These are phyloP conservation scores for Thaumetopoea pityocampa DNA, from an alignment of 1,140 invertebrate species.

Conservation along the genomic window DNA sequence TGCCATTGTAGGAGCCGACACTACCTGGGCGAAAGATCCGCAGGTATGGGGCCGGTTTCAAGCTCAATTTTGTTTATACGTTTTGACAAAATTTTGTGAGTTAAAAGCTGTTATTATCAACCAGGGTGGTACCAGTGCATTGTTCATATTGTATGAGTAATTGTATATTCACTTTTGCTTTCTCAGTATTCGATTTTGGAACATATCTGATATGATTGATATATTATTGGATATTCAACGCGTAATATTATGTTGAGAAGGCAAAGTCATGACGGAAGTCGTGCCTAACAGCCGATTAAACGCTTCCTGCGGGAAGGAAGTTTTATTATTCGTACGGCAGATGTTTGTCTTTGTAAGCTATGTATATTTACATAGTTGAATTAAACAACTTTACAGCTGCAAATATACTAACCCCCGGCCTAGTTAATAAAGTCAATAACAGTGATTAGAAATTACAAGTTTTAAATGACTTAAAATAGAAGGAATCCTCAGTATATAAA, in stretches of 20 bases:
- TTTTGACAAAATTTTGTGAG: conserved; percentile 53
- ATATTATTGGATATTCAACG: conserved; percentile 12
- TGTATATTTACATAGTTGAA: background rate
- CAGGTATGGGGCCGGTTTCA: conserved; percentile 33
- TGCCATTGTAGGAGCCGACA: conserved; percentile 55
- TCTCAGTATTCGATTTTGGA: conserved; percentile 9
- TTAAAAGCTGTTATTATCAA: conserved; percentile 46
- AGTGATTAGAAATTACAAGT: no score
- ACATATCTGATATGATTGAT: background rate
- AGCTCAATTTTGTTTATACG: conserved; percentile 48
- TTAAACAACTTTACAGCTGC: conserved; percentile 9
- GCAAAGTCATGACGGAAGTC: conserved; percentile 26
- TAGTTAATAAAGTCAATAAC: no score
- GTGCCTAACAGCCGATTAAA: conserved; percentile 18
- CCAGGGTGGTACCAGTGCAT: conserved; percentile 34
- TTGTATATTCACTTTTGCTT: conserved; percentile 21
- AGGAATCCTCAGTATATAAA: no score
- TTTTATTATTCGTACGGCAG: conserved; percentile 24
- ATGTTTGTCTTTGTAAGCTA: conserved; percentile 22
- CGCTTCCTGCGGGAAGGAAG: conserved; percentile 27
- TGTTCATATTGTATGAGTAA: conserved; percentile 18
- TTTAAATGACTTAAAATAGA: no score
- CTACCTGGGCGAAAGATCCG: conserved; percentile 43
- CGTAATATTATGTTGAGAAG: conserved; percentile 12
- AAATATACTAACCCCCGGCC: no score